Percentiles rank a stretch among this genome's conserved stretches.
Evolutionary conservation across 1,140 invertebrate genomes (phyloP).

Genomic region (Mesaphorura yosii): DNA sequence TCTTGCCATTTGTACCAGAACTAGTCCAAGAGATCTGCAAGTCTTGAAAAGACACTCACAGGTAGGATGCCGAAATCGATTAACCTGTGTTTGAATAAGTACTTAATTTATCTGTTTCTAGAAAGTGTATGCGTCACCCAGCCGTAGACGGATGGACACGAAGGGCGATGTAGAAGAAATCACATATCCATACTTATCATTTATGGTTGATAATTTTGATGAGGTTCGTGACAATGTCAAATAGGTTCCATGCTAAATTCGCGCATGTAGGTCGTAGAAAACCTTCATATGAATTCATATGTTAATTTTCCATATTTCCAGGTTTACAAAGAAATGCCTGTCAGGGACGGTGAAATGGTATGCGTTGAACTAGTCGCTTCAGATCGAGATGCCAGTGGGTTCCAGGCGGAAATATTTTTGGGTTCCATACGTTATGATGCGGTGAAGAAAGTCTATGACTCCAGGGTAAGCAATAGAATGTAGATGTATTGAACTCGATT

Average conservation of each 20-base stretch:
- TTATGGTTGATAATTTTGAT: conserved; percentile 98
- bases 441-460: conserved; percentile 90
- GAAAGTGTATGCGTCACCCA: conserved; percentile 91
- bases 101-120: conserved; percentile 32
- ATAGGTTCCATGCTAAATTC: neutral
- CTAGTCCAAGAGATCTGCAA: conserved; percentile 91
- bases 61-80: conserved; percentile 35
- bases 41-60: conserved; percentile 85
- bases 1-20: conserved; percentile 91
- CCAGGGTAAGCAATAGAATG: conserved; percentile 58
- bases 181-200: conserved; percentile 96
- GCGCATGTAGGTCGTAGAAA: neutral
- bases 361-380: conserved; percentile 91
- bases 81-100: neutral
- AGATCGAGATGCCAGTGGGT: conserved; percentile 64
- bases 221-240: conserved; percentile 53
- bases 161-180: conserved; percentile 98
- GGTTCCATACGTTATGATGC: conserved; percentile 96
- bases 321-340: conserved; percentile 89
- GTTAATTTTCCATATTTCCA: too few species aligned
- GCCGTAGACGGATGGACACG: conserved; percentile 87
- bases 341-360: conserved; percentile 95
- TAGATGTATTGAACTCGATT: too few species aligned
- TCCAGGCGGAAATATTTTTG: conserved; percentile 87
- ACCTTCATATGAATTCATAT: conserved; percentile 7